Evolutionary conservation across 2,888 invertebrate species (phyloP), one percentile per base, ranked within the genome.

Genomic region (Odontothrips loti): DNA sequence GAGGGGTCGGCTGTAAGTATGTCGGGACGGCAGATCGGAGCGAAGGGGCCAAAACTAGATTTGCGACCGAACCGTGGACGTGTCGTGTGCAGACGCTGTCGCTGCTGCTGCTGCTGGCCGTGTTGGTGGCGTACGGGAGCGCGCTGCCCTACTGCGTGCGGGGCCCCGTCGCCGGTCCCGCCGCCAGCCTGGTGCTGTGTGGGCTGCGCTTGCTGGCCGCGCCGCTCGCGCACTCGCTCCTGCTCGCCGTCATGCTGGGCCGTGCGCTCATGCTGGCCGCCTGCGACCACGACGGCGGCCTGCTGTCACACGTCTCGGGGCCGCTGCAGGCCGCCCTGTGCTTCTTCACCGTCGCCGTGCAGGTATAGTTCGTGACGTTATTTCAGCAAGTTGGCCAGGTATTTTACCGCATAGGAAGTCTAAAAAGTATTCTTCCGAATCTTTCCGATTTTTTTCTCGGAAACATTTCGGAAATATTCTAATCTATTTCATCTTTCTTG

Each of bases 291-390:
- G 92, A 92, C 82, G 91, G 91, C 0, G 91, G 92, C 0, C 92
- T 93, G 83, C 89, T 92, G 83, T 91, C 92, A 8, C 93, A 93
- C 85, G 90, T 93, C 12, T 92, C 93, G 83, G 93, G 93, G 6
- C 91, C 92, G 75, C 90, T 93, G 11, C 93, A 93, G 85, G 88
- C 91, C 0, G 88, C 91, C 23, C 89, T 93, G 84, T 90, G 90
- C 81, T 88, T 92, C 79, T 92, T 93, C 85, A 91, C 92, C 85
- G 89, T 90, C 58, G 88, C 90, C 0, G 91, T 92, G 0, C 92
- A 92, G 86, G 86, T 86, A n/a, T n/a, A n/a, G n/a, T n/a, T n/a
- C n/a, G n/a, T n/a, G n/a, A n/a, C n/a, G n/a, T n/a, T n/a, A n/a
- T n/a, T n/a, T n/a, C n/a, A n/a, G n/a, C n/a, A n/a, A n/a, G n/a